A percentile compares a stretch with the other conserved stretches of the same genome.
Conservation (phyloP, 2,113 vertebrate genomes). For the Helogale parvula region DNA sequence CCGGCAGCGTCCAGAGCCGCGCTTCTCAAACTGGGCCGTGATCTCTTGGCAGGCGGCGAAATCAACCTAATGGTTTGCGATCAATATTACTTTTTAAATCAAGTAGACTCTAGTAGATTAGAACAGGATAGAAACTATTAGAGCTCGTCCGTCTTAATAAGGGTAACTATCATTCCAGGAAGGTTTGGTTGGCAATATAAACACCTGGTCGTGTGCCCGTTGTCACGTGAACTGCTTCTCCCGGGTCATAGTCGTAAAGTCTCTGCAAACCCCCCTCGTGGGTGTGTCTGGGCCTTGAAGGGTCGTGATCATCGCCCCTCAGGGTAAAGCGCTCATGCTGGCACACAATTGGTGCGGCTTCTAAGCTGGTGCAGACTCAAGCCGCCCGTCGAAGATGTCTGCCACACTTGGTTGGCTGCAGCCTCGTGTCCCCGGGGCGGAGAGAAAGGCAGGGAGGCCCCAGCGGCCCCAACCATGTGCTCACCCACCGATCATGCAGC, state of each 20-base stretch:
- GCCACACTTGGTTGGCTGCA: fast-evolving
- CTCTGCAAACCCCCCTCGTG: fast-evolving
- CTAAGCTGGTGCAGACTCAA: fast-evolving
- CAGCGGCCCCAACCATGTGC: fast-evolving
- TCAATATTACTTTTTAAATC: not conserved
- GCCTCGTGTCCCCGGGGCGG: fast-evolving
- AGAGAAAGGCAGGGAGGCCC: not conserved
- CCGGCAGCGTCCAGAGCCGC: fast-evolving
- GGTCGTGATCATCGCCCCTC: fast-evolving
- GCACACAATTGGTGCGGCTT: fast-evolving
- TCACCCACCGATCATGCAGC: fast-evolving
- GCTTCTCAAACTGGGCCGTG: fast-evolving
- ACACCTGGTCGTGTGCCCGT: fast-evolving
- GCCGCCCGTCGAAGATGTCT: fast-evolving
- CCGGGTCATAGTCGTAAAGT: not conserved
- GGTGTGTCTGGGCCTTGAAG: not conserved
- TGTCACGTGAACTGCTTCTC: fast-evolving
- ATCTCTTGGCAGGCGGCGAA: not conserved
- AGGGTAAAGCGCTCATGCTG: fast-evolving
- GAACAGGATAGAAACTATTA: fast-evolving
- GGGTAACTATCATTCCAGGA: fast-evolving
- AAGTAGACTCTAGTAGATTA: not conserved
- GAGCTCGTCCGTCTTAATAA: fast-evolving
- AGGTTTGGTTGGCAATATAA: not conserved
- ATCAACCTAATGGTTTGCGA: not conserved